A percentile compares a stretch with the other conserved stretches of the same genome.
These are phyloP conservation scores for Meiosimyza decipiens DNA, from an alignment of 2,888 invertebrate species.

Conservation along the genomic window DNA sequence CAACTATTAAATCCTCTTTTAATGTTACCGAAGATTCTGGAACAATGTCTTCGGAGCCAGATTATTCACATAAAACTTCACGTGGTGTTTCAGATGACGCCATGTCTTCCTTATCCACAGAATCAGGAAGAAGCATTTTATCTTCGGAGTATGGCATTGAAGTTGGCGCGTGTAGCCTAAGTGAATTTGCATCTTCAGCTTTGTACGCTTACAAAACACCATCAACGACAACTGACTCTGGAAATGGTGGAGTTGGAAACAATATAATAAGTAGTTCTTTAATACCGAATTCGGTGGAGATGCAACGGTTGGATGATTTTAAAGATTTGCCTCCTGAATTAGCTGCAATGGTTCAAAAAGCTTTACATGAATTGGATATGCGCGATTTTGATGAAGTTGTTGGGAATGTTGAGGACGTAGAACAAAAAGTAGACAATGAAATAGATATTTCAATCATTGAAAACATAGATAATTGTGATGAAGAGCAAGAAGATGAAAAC, in stretches of 20 bases:
- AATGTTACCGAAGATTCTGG: constrained; percentile 66
- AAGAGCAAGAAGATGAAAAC: constrained; percentile 20
- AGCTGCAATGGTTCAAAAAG: constrained; percentile 72
- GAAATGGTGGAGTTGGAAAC: constrained; percentile 46
- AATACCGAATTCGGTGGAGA: constrained; percentile 59
- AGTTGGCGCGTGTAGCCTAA: constrained; percentile 48
- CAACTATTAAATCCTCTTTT: constrained; percentile 54
- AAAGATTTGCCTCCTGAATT: constrained; percentile 72
- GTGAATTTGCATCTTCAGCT: constrained; percentile 49
- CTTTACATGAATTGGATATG: constrained; percentile 66
- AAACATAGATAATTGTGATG: neutral
- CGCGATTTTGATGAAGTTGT: constrained; percentile 62
- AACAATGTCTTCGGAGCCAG: constrained; percentile 57
- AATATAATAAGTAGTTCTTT: constrained; percentile 14
- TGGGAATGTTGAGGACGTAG: constrained; percentile 34
- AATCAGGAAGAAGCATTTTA: constrained; percentile 60
- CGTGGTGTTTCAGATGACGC: constrained; percentile 58
- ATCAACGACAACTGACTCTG: constrained; percentile 59
- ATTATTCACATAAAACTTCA: constrained; percentile 53
- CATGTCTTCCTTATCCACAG: constrained; percentile 61
- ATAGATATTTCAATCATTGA: neutral
- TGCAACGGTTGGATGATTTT: constrained; percentile 66
- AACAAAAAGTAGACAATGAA: neutral
- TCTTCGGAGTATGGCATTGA: constrained; percentile 64
- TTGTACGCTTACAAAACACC: constrained; percentile 55